Conservation (phyloP, 1,140 invertebrate species). For the Nautilus pompilius region DNA sequence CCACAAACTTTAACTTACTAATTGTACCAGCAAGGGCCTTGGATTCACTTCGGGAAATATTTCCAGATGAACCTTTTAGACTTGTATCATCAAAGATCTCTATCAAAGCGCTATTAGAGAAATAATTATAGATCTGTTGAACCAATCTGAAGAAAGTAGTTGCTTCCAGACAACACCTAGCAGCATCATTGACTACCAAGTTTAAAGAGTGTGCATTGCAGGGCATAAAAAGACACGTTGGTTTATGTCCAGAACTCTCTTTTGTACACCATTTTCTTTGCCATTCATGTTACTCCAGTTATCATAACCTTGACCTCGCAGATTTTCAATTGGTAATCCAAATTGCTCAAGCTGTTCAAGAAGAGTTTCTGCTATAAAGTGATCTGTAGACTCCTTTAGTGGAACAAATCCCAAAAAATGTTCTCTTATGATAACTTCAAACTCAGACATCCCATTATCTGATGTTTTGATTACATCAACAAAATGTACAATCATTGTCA, state of each 20-base stretch:
- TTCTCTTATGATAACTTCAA: neutral
- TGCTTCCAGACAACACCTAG: neutral
- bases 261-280: neutral
- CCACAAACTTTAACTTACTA: neutral
- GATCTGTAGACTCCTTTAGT: no score
- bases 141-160: neutral
- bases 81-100: neutral
- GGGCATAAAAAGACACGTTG: neutral
- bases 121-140: neutral
- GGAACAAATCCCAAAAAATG: neutral
- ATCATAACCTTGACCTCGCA: neutral
- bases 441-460: neutral
- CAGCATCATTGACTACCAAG: neutral
- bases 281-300: neutral
- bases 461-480: neutral
- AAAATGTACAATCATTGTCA: neutral
- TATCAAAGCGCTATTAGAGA: neutral
- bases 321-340: neutral
- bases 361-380: neutral
- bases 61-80: neutral
- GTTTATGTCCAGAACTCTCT: neutral
- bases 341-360: neutral
- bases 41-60: neutral
- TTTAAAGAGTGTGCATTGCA: neutral
- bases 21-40: neutral